These are phyloP conservation scores for Scarus forsteni DNA, from an alignment of 2,797 vertebrate species.

Conservation along the genomic window DNA sequence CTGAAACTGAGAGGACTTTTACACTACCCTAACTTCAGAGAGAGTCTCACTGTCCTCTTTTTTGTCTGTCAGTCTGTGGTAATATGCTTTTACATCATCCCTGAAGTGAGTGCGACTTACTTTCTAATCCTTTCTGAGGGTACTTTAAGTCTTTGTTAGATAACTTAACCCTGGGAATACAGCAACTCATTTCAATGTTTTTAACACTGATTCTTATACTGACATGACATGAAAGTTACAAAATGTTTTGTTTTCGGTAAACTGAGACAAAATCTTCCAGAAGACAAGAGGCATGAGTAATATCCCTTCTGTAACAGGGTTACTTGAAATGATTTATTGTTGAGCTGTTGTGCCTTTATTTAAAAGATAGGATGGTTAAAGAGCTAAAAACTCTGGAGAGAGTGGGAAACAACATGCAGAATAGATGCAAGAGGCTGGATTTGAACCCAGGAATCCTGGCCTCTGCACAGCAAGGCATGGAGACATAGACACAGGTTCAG, in stretches of 20 bases:
- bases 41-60: conserved; percentile 42
- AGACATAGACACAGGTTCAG: no score
- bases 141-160: not conserved
- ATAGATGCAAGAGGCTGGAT: no score
- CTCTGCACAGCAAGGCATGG: no score
- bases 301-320: no score
- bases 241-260: not conserved
- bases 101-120: conserved; percentile 4
- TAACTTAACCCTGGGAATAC: not conserved
- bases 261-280: no score
- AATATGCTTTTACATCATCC: not conserved
- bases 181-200: not conserved
- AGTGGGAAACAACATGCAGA: no score
- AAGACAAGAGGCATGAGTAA: no score
- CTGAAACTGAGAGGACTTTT: conserved; percentile 49
- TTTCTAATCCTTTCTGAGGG: not conserved
- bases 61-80: conserved; percentile 7
- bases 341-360: no score
- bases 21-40: conserved; percentile 65
- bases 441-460: no score
- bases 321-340: no score
- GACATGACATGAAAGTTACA: not conserved
- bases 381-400: no score
- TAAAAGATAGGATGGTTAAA: no score
- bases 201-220: not conserved